Conservation (phyloP, 1,140 invertebrate species). For the Lethrus apterus region DNA sequence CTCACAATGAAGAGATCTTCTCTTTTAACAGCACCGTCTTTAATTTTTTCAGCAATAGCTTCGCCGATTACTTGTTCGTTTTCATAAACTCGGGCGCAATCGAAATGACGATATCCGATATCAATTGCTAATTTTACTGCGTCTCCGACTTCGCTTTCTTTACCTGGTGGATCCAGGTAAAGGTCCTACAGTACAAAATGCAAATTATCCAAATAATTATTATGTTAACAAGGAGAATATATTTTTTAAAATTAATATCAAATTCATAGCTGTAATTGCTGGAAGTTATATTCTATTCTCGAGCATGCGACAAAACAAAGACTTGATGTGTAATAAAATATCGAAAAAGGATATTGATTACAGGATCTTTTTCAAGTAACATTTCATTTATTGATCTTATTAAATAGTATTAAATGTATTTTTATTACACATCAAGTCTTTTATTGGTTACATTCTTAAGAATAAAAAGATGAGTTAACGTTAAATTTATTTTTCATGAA, state of each 20-base stretch:
- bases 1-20: constrained; percentile 55
- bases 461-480: not conserved
- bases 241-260: no score
- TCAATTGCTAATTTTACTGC: constrained; percentile 61
- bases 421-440: not conserved
- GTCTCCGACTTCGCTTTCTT: constrained; percentile 31
- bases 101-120: constrained; percentile 62
- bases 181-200: constrained; percentile 4
- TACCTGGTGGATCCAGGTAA: constrained; percentile 16
- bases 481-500: no score
- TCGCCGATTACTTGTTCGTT: constrained; percentile 75
- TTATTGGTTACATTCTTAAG: not conserved
- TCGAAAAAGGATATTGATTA: no score
- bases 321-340: not conserved
- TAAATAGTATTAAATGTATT: no score
- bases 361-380: no score
- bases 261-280: not conserved
- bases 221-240: no score
- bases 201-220: not conserved
- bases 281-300: not conserved
- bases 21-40: constrained; percentile 63
- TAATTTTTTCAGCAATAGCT: constrained; percentile 64
- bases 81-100: constrained; percentile 70
- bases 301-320: not conserved
- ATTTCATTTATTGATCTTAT: not conserved